Conservation (phyloP, 2,113 vertebrate genomes). For the Coreoperca whiteheadi region DNA sequence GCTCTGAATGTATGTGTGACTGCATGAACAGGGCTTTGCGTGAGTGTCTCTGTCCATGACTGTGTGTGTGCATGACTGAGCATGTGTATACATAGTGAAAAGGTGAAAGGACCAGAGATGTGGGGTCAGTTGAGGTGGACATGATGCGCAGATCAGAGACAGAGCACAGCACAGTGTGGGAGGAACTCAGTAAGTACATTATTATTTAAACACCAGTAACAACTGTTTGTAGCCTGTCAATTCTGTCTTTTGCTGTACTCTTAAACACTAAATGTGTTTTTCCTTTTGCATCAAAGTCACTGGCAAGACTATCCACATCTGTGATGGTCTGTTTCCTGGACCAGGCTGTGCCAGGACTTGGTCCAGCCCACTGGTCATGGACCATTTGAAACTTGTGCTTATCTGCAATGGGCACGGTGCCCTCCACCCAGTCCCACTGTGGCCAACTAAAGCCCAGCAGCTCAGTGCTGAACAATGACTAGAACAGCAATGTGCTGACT, state of each 20-base stretch:
- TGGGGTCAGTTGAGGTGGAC: slow-evolving; percentile 49
- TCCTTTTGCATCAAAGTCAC: slow-evolving; percentile 3
- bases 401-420: slow-evolving; percentile 82
- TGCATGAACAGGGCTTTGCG: slow-evolving; percentile 37
- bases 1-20: slow-evolving; percentile 34
- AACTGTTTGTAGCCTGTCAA: neutral
- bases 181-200: slow-evolving; percentile 18
- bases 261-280: slow-evolving; percentile 10
- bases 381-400: slow-evolving; percentile 64
- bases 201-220: neutral
- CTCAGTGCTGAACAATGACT: slow-evolving; percentile 83
- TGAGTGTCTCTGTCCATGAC: slow-evolving; percentile 34
- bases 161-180: neutral
- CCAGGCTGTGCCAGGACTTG: slow-evolving; percentile 48
- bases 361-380: slow-evolving; percentile 57
- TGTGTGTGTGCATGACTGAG: slow-evolving; percentile 60
- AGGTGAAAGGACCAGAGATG: slow-evolving; percentile 51
- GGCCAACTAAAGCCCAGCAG: slow-evolving; percentile 80
- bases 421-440: slow-evolving; percentile 68
- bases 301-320: slow-evolving; percentile 7
- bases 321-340: slow-evolving; percentile 39
- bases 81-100: slow-evolving; percentile 52
- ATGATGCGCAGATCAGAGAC: slow-evolving; percentile 19
- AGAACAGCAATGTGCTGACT: slow-evolving; percentile 86
- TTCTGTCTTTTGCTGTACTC: neutral